A percentile compares a stretch with the other conserved stretches of the same genome.
These are phyloP conservation scores for Scortum barcoo DNA, from an alignment of 2,113 vertebrate species.

Conservation along the genomic window DNA sequence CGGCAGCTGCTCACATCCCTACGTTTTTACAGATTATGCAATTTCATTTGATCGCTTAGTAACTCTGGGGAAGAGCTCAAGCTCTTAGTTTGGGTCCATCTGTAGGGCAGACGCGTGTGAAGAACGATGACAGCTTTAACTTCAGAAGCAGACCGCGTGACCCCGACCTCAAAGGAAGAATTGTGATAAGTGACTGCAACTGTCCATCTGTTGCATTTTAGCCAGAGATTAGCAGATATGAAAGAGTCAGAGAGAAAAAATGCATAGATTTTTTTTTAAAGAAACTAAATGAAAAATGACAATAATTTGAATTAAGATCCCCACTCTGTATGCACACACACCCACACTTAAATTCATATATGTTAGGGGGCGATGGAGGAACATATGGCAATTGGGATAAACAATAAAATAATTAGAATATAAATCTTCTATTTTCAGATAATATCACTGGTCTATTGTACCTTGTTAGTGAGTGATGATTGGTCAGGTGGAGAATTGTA, in stretches of 20 bases:
- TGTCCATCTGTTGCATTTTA: constrained; percentile 25
- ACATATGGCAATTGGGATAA: neutral
- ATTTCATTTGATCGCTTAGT: constrained; percentile 18
- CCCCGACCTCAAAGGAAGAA: constrained; percentile 33
- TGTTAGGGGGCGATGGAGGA: neutral
- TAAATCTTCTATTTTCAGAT: neutral
- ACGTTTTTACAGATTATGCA: constrained; percentile 6
- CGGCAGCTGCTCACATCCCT: constrained; percentile 4
- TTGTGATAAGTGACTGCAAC: constrained; percentile 22
- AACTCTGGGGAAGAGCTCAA: constrained; percentile 8
- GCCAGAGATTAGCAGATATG: neutral
- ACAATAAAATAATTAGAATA: neutral
- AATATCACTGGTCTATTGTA: neutral
- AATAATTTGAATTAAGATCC: neutral
- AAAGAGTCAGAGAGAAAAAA: constrained; percentile 5
- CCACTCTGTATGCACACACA: neutral
- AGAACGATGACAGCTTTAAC: constrained; percentile 32
- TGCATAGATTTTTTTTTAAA: too few species aligned
- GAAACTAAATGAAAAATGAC: neutral
- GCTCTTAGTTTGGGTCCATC: constrained; percentile 36
- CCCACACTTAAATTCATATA: neutral
- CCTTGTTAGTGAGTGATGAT: neutral
- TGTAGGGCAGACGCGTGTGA: constrained; percentile 30
- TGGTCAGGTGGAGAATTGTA: neutral
- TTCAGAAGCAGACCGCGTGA: constrained; percentile 21